A percentile compares a stretch with the other conserved stretches of the same genome.
These are phyloP conservation scores for Ictalurus punctatus DNA, from an alignment of 2,113 vertebrate genomes.

Conservation along the genomic window DNA sequence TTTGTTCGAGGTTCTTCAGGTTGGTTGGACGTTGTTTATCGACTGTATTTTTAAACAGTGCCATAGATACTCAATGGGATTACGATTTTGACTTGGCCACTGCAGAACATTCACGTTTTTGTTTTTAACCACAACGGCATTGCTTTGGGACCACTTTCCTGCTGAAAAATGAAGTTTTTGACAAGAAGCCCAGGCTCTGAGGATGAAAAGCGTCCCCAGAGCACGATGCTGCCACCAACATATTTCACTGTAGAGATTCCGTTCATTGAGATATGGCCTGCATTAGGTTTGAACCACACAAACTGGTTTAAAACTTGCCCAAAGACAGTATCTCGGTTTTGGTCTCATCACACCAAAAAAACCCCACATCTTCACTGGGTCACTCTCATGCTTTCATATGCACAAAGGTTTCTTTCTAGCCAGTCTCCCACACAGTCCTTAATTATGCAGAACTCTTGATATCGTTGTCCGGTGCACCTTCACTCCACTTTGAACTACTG, in stretches of 20 bases:
- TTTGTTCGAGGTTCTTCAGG: neutral
- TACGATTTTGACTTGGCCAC: neutral
- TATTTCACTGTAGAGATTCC: neutral
- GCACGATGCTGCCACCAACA: neutral
- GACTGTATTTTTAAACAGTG: neutral
- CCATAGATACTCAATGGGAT: neutral
- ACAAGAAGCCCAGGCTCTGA: too few species aligned
- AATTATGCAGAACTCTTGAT: neutral
- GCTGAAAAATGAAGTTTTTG: neutral
- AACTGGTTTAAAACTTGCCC: neutral
- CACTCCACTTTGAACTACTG: neutral
- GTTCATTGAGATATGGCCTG: neutral
- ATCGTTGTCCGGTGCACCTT: neutral
- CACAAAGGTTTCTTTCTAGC: neutral
- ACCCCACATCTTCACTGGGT: neutral
- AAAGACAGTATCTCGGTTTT: neutral
- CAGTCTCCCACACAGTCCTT: neutral
- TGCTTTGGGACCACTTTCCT: neutral
- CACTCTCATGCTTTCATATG: neutral
- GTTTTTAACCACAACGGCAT: neutral
- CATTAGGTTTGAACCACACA: neutral
- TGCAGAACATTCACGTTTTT: neutral
- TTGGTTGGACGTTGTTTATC: neutral
- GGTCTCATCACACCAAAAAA: neutral
- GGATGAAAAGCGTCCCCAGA: too few species aligned